Percentiles rank a stretch among this genome's conserved stretches.
These are phyloP conservation scores for Isoperla grammatica DNA, from an alignment of 2,888 invertebrate species.

Conservation along the genomic window DNA sequence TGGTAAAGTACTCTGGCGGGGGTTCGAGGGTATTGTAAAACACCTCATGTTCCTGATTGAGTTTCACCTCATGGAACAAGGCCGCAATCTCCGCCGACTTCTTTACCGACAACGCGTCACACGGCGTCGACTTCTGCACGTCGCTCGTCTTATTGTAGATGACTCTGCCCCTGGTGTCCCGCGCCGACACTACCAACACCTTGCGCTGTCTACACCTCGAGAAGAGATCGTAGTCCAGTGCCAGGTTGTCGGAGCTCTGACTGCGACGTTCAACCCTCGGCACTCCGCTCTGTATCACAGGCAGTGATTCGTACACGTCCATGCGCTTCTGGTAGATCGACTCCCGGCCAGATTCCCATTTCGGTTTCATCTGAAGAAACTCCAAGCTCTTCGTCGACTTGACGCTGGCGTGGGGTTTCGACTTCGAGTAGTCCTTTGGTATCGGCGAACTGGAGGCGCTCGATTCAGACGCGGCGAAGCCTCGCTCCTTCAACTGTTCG, in stretches of 20 bases:
- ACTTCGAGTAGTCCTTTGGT: slow-evolving; percentile 34
- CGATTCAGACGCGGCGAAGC: slow-evolving; percentile 45
- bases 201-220: slow-evolving; percentile 39
- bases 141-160: slow-evolving; percentile 39
- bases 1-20: slow-evolving; percentile 21
- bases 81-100: slow-evolving; percentile 87
- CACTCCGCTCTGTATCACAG: slow-evolving; percentile 6
- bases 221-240: slow-evolving; percentile 69
- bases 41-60: slow-evolving; percentile 33
- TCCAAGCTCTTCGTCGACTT: slow-evolving; percentile 42
- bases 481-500: slow-evolving; percentile 48
- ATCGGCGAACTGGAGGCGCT: slow-evolving; percentile 35
- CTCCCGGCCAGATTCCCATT: slow-evolving; percentile 30
- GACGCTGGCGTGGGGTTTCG: slow-evolving; percentile 36
- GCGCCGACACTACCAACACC: slow-evolving; percentile 47
- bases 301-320: slow-evolving; percentile 29
- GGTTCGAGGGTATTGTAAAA: slow-evolving; percentile 29
- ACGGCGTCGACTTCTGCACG: slow-evolving; percentile 12
- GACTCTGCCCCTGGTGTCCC: slow-evolving; percentile 46
- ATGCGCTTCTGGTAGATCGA: slow-evolving; percentile 34
- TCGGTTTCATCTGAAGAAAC: slow-evolving; percentile 43
- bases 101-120: slow-evolving; percentile 74
- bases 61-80: slow-evolving; percentile 63
- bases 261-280: slow-evolving; percentile 28
- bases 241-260: slow-evolving; percentile 58